Evolutionary conservation across 2,113 vertebrate genomes (phyloP).

Genomic region (Malaclemys terrapin): DNA sequence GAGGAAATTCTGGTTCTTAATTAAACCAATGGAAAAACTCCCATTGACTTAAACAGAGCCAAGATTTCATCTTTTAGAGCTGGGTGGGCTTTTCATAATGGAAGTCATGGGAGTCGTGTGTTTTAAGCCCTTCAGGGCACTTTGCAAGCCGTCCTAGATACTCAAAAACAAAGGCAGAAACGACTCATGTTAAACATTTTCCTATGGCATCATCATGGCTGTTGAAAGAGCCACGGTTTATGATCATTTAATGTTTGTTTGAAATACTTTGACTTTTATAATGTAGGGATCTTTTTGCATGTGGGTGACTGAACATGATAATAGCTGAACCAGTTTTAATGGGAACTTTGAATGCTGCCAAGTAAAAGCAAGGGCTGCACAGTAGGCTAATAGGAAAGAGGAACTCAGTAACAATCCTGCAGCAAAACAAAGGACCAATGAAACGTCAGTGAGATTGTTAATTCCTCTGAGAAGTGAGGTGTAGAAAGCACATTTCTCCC

Average conservation of each 20-base stretch:
- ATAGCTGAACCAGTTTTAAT: background rate
- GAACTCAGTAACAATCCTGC: background rate
- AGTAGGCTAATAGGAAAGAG: background rate
- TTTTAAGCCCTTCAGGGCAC: background rate
- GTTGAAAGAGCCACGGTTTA: background rate
- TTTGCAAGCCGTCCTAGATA: background rate
- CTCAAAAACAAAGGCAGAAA: background rate
- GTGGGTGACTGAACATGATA: background rate
- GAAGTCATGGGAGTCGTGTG: background rate
- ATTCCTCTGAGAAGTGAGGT: background rate
- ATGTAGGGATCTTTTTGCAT: background rate
- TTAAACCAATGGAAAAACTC: background rate
- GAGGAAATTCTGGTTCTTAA: background rate
- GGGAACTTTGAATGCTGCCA: background rate
- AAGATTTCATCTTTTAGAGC: background rate
- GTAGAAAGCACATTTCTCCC: background rate
- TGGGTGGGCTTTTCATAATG: fast-evolving
- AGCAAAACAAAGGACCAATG: background rate
- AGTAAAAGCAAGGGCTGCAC: background rate
- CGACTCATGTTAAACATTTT: background rate
- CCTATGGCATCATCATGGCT: background rate
- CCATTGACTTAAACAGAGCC: background rate
- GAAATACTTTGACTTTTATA: background rate
- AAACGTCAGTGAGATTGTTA: background rate
- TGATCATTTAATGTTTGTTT: background rate